Conservation (phyloP, 2,113 vertebrate genomes). For the Bubo bubo region DNA sequence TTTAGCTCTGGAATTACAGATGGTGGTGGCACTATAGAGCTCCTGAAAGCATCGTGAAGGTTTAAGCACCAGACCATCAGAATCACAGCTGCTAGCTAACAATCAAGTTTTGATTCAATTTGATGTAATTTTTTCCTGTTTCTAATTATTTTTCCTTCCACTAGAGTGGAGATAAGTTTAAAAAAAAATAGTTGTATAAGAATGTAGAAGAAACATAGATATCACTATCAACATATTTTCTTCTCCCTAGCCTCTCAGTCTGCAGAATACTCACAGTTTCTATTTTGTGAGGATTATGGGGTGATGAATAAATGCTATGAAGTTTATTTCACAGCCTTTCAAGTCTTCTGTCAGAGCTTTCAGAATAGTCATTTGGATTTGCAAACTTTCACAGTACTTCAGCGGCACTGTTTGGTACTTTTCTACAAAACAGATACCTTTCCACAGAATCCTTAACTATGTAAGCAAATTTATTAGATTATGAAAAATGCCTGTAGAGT, state of each 20-base stretch:
- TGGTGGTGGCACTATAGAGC: background rate
- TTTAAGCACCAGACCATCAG: background rate
- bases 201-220: background rate
- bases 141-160: background rate
- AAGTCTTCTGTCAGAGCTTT: background rate
- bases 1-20: background rate
- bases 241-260: background rate
- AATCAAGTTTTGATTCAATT: background rate
- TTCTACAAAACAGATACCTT: background rate
- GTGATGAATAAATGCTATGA: background rate
- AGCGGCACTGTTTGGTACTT: background rate
- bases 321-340: background rate
- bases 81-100: slow-evolving; percentile 18
- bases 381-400: background rate
- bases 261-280: background rate
- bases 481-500: background rate
- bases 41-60: background rate
- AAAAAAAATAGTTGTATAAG: background rate
- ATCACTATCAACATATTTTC: background rate
- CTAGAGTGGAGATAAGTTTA: background rate
- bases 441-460: background rate
- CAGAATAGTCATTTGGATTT: background rate
- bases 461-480: too few species aligned
- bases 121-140: background rate
- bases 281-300: background rate